A percentile compares a stretch with the other conserved stretches of the same genome.
Conservation (phyloP, 2,888 invertebrate genomes). For the Tortricodes alternella region DNA sequence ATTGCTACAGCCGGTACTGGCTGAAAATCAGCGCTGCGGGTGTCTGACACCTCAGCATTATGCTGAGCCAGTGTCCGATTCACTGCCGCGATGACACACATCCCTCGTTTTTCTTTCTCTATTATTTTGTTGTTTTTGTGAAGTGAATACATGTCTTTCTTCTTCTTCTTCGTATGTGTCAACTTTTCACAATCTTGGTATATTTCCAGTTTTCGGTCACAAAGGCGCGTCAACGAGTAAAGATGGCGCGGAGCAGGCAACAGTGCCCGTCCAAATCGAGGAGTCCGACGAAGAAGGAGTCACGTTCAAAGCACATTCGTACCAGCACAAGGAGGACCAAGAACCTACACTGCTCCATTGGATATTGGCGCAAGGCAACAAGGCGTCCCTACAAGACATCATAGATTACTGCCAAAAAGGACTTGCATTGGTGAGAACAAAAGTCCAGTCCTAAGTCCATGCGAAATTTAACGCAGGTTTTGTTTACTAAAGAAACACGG, state of each 20-base stretch:
- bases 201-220: conserved; percentile 62
- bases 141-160: too few relatives aligned
- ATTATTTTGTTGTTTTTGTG: too few relatives aligned
- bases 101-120: too few relatives aligned
- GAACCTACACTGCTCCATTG: conserved; percentile 90
- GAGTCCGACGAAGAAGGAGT: conserved; percentile 67
- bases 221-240: conserved; percentile 60
- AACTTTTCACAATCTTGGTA: too few relatives aligned
- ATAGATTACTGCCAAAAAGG: conserved; percentile 90
- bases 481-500: not conserved
- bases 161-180: too few relatives aligned
- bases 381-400: conserved; percentile 89
- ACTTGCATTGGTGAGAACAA: conserved; percentile 84
- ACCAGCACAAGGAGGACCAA: conserved; percentile 67
- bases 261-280: conserved; percentile 52
- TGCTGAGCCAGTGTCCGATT: too few relatives aligned
- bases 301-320: conserved; percentile 59
- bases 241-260: conserved; percentile 49
- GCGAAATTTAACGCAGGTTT: conserved; percentile 9
- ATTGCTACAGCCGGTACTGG: too few relatives aligned
- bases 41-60: too few relatives aligned
- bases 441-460: not conserved
- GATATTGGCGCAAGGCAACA: conserved; percentile 93
- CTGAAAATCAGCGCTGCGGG: too few relatives aligned
- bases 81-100: too few relatives aligned